Evolutionary conservation across 2,888 invertebrate species (phyloP).

Genomic region (Neoaliturus tenellus): DNA sequence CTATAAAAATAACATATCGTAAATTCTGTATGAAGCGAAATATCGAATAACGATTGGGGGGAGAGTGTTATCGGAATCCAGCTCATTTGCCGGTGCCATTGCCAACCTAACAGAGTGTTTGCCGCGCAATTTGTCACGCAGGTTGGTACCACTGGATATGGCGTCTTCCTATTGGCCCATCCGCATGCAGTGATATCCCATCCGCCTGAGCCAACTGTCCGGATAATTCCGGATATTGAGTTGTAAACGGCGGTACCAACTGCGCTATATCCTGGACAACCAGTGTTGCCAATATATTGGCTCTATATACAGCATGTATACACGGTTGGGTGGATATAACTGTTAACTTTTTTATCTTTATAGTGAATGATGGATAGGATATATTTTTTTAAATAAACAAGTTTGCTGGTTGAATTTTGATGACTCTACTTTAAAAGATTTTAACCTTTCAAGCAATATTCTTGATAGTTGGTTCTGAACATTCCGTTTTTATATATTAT

Average conservation of each 20-base stretch:
- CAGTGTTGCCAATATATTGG: not conserved
- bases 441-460: too few relatives aligned
- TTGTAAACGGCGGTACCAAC: conserved; percentile 36
- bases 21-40: conserved; percentile 28
- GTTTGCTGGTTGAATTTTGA: too few relatives aligned
- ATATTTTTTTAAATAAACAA: too few relatives aligned
- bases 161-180: conserved; percentile 52
- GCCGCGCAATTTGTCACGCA: conserved; percentile 52
- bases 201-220: conserved; percentile 49
- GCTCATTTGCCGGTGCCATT: conserved; percentile 45
- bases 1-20: conserved; percentile 38
- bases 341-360: too few relatives aligned
- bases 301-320: not conserved
- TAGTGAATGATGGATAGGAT: too few relatives aligned
- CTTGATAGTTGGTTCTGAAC: too few relatives aligned
- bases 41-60: conserved; percentile 26
- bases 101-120: conserved; percentile 52
- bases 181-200: conserved; percentile 48
- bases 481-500: too few relatives aligned
- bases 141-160: conserved; percentile 52
- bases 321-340: too few relatives aligned
- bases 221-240: conserved; percentile 52
- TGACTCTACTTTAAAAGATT: too few relatives aligned
- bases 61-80: conserved; percentile 25
- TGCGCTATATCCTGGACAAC: conserved; percentile 5